phyloP scores from a whole-genome alignment of 2,888 invertebrate genomes.

The Hirtodrosophila trivittata region DNA sequence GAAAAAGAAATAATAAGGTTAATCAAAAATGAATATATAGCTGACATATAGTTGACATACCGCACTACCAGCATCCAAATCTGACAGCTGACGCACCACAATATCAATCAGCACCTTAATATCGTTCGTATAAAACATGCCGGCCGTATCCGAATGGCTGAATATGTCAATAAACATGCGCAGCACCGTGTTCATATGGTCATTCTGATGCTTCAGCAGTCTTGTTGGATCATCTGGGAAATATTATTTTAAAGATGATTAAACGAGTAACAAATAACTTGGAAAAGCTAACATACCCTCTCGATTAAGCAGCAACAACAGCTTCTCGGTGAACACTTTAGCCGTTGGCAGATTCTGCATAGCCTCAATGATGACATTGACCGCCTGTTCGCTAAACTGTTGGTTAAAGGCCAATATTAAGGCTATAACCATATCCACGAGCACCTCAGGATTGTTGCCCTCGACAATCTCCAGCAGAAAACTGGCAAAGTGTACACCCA shows the following conservation, averaged over 20 bases:
- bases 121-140: conserved; percentile 97
- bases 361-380: conserved; percentile 89
- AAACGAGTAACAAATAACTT: too few species aligned
- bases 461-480: conserved; percentile 93
- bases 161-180: conserved; percentile 95
- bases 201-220: conserved; percentile 90
- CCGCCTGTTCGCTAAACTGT: conserved; percentile 89
- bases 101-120: conserved; percentile 97
- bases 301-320: conserved; percentile 93
- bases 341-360: conserved; percentile 89
- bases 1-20: conserved; percentile 28
- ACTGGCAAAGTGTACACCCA: conserved; percentile 92
- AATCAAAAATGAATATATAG: conserved; percentile 2
- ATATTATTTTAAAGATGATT: not conserved
- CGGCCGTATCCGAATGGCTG: conserved; percentile 90
- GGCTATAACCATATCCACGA: conserved; percentile 93
- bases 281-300: conserved; percentile 90
- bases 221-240: conserved; percentile 92
- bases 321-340: conserved; percentile 95
- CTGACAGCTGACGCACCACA: conserved; percentile 94
- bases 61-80: conserved; percentile 93
- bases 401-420: conserved; percentile 94
- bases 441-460: conserved; percentile 92
- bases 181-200: conserved; percentile 92
- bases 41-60: too few species aligned